phyloP scores from a whole-genome alignment of 37 sponge, comb jelly and placozoan species.

The Hormiphora californensis region DNA sequence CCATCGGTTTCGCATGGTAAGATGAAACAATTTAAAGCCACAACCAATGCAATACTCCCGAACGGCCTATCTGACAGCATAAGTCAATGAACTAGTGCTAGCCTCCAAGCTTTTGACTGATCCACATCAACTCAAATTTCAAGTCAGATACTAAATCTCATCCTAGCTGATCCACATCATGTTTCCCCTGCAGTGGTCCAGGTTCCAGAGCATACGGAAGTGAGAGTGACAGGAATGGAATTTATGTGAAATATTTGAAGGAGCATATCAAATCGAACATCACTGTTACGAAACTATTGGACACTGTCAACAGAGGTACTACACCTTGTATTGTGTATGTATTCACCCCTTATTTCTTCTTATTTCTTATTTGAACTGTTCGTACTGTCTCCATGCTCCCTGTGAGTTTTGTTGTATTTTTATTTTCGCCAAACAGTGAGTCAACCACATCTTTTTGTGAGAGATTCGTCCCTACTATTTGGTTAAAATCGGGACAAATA shows the following conservation, averaged over 20 bases:
- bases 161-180: too few relatives aligned
- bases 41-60: too few relatives aligned
- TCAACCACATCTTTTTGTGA: too few relatives aligned
- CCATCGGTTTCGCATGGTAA: conserved; percentile 44
- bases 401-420: background rate
- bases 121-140: too few relatives aligned
- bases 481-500: too few relatives aligned
- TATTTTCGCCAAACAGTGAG: background rate
- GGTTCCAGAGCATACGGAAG: conserved; percentile 48
- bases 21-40: too few relatives aligned
- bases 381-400: background rate
- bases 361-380: background rate
- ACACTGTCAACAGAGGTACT: conserved; percentile 43
- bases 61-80: too few relatives aligned
- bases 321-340: background rate
- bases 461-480: too few relatives aligned
- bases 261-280: conserved; percentile 34
- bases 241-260: conserved; percentile 51
- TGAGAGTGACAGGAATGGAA: conserved; percentile 45
- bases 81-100: too few relatives aligned
- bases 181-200: background rate
- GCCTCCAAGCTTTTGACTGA: too few relatives aligned
- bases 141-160: too few relatives aligned
- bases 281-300: conserved; percentile 31
- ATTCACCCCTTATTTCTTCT: background rate